Evolutionary conservation across 2,113 vertebrate species (phyloP).

Genomic region (Tragelaphus scriptus): DNA sequence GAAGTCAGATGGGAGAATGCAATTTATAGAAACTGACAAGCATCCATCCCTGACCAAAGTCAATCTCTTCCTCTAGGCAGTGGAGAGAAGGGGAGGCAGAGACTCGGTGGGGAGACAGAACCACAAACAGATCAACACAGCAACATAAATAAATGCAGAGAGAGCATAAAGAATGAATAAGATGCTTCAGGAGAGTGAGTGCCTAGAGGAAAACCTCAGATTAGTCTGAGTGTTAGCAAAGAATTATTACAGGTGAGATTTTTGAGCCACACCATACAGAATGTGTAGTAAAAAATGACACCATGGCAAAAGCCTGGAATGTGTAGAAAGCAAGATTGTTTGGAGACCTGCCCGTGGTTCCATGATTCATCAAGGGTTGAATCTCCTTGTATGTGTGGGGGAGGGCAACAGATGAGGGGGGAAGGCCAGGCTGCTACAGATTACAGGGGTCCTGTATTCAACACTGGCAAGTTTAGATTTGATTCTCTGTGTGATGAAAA

Average conservation of each 20-base stretch:
- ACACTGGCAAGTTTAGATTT: neutral
- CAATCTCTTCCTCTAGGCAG: neutral
- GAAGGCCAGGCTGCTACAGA: neutral
- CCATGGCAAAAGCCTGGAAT: neutral
- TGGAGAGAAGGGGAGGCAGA: neutral
- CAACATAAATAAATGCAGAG: neutral
- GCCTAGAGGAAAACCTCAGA: neutral
- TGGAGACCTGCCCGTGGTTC: neutral
- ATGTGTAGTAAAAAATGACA: neutral
- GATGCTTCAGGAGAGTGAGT: neutral
- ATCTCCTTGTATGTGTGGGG: neutral
- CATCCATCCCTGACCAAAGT: neutral
- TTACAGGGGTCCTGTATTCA: fast-evolving
- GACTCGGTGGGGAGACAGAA: neutral
- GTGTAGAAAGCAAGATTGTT: neutral
- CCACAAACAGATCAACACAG: neutral
- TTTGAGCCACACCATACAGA: neutral
- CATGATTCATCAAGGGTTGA: too few species aligned
- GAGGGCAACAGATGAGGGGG: fast-evolving
- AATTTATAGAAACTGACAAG: neutral
- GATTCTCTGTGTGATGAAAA: neutral
- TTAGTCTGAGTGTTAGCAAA: neutral
- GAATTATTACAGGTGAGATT: neutral
- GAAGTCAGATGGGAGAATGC: neutral
- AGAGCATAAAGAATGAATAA: neutral